Conservation (phyloP, 2,797 vertebrate species). For the Notolepis coatsorum region DNA sequence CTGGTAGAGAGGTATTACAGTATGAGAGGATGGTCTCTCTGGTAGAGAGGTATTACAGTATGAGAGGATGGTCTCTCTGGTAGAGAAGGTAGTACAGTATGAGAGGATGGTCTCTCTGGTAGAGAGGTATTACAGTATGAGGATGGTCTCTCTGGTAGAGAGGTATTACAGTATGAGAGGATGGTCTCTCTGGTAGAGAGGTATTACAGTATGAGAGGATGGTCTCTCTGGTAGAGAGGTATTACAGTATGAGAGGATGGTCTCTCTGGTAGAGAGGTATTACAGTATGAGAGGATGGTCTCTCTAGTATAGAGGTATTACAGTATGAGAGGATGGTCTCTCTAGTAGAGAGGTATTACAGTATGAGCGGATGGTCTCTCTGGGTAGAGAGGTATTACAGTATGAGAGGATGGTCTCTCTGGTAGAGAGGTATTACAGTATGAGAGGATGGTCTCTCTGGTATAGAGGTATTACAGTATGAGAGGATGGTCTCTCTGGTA, state of each 20-base stretch:
- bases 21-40: conserved; percentile 63
- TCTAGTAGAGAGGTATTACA: conserved; percentile 69
- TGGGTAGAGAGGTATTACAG: conserved; percentile 68
- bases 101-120: conserved; percentile 61
- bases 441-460: conserved; percentile 63
- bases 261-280: conserved; percentile 70
- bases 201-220: conserved; percentile 70
- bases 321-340: conserved; percentile 62
- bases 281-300: conserved; percentile 63
- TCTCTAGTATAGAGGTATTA: conserved; percentile 70
- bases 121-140: conserved; percentile 71
- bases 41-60: conserved; percentile 68
- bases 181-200: conserved; percentile 54
- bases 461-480: conserved; percentile 70
- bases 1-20: conserved; percentile 68
- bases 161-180: conserved; percentile 70
- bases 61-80: conserved; percentile 63
- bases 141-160: too few species aligned
- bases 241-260: conserved; percentile 63
- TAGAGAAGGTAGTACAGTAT: conserved; percentile 69
- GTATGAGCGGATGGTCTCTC: conserved; percentile 62
- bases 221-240: conserved; percentile 67
- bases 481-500: conserved; percentile 58
- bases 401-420: conserved; percentile 63
- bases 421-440: conserved; percentile 68